Evolutionary conservation across 1,140 invertebrate genomes (phyloP).

Genomic region (Drosophila mauritiana): DNA sequence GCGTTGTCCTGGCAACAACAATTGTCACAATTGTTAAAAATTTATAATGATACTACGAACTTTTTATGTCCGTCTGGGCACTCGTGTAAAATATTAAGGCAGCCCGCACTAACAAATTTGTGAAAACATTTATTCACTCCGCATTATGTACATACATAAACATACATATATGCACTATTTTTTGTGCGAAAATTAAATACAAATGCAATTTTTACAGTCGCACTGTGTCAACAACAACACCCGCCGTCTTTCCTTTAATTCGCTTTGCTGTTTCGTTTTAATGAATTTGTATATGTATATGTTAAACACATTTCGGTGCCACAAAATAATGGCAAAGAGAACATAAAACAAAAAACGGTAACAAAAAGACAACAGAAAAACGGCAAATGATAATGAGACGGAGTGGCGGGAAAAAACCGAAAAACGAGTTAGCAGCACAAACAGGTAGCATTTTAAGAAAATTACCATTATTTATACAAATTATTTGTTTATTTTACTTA

Average conservation of each 20-base stretch:
- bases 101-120: conserved; percentile 41
- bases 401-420: neutral
- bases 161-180: neutral
- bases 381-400: neutral
- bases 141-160: conserved; percentile 14
- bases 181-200: conserved; percentile 24
- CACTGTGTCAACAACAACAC: conserved; percentile 26
- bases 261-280: conserved; percentile 31
- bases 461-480: neutral
- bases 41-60: conserved; percentile 74
- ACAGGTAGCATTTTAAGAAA: conserved; percentile 1
- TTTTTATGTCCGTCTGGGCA: conserved; percentile 64
- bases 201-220: conserved; percentile 9
- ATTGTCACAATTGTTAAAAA: conserved; percentile 83
- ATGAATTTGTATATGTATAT: conserved; percentile 38
- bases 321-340: conserved; percentile 22
- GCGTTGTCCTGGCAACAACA: conserved; percentile 64
- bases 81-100: conserved; percentile 73
- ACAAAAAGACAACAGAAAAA: conserved; percentile 21
- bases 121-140: conserved; percentile 65
- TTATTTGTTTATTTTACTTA: no score
- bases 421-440: neutral
- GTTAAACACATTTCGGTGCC: conserved; percentile 45
- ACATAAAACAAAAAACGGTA: conserved; percentile 17
- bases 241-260: conserved; percentile 23